A percentile compares a stretch with the other conserved stretches of the same genome.
phyloP scores from a whole-genome alignment of 2,888 invertebrate species.

The Eupeodes latifasciatus region DNA sequence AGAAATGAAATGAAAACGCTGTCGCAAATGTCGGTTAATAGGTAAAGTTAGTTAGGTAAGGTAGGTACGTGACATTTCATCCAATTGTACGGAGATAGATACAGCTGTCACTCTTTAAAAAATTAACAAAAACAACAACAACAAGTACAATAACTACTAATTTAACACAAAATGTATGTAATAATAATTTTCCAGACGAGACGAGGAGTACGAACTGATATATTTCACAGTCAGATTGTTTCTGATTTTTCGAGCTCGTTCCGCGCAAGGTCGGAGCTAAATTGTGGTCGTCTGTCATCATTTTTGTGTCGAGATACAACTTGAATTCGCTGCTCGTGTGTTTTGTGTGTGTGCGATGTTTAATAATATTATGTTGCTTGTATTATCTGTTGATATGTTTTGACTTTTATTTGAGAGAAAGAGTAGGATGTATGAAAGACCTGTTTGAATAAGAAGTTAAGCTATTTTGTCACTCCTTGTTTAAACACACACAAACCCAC shows the following conservation, averaged over 20 bases:
- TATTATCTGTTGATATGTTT: constrained; percentile 1
- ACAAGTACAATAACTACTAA: constrained; percentile 48
- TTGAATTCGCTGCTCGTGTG: constrained; percentile 6
- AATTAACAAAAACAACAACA: constrained; percentile 30
- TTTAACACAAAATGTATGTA: constrained; percentile 50
- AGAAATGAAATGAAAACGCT: constrained; percentile 49
- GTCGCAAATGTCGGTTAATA: constrained; percentile 37
- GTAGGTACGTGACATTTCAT: constrained; percentile 18
- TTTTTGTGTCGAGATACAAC: constrained; percentile 63
- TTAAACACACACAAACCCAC: neutral
- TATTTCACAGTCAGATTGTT: constrained; percentile 79
- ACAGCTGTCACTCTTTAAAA: constrained; percentile 36
- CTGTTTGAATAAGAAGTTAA: neutral
- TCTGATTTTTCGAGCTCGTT: constrained; percentile 78
- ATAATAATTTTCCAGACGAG: constrained; percentile 65
- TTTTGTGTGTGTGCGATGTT: constrained; percentile 17
- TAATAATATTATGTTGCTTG: constrained; percentile 16
- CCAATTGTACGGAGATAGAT: constrained; percentile 55
- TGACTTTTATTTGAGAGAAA: neutral
- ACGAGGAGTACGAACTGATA: constrained; percentile 77
- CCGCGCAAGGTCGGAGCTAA: constrained; percentile 79
- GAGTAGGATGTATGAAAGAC: constrained; percentile 21
- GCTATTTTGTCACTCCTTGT: neutral
- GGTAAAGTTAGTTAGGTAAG: neutral
- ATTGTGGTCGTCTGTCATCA: constrained; percentile 75